Conservation (phyloP, 2,888 invertebrate genomes). For the Diarsia dahlii region DNA sequence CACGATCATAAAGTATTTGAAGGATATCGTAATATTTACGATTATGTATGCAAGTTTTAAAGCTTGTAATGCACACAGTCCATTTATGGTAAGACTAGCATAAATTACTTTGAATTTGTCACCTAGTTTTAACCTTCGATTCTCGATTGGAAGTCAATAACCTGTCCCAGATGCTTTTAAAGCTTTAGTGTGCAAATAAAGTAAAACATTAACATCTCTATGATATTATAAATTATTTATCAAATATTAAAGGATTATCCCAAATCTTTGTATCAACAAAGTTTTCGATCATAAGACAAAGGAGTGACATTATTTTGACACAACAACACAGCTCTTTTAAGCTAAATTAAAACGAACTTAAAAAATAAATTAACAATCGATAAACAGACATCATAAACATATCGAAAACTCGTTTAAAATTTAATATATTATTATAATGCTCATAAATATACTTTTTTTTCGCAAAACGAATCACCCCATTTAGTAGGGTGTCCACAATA, state of each 20-base stretch:
- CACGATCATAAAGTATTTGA: constrained; percentile 12
- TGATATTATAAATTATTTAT: neutral
- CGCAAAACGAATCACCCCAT: constrained; percentile 78
- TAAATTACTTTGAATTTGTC: constrained; percentile 33
- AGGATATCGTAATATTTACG: constrained; percentile 31
- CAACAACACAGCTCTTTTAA: constrained; percentile 34
- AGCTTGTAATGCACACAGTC: constrained; percentile 1
- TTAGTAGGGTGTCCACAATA: constrained; percentile 88
- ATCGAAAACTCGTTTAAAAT: constrained; percentile 64
- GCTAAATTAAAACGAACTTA: constrained; percentile 50
- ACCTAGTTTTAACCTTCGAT: constrained; percentile 37
- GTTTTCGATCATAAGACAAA: constrained; percentile 30
- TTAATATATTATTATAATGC: constrained; percentile 65
- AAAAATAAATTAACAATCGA: constrained; percentile 58
- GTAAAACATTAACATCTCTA: neutral
- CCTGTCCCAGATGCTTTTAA: neutral
- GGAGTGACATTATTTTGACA: constrained; percentile 38
- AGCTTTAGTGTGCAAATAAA: neutral
- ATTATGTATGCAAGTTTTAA: constrained; percentile 13
- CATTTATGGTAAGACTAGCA: constrained; percentile 18
- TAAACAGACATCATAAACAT: constrained; percentile 61
- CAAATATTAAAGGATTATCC: too few relatives aligned
- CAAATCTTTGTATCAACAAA: constrained; percentile 24
- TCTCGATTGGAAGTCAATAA: constrained; percentile 13
- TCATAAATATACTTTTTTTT: constrained; percentile 70